Evolutionary conservation across 2,113 vertebrate genomes (phyloP).

Genomic region (Hydrolagus affinis): DNA sequence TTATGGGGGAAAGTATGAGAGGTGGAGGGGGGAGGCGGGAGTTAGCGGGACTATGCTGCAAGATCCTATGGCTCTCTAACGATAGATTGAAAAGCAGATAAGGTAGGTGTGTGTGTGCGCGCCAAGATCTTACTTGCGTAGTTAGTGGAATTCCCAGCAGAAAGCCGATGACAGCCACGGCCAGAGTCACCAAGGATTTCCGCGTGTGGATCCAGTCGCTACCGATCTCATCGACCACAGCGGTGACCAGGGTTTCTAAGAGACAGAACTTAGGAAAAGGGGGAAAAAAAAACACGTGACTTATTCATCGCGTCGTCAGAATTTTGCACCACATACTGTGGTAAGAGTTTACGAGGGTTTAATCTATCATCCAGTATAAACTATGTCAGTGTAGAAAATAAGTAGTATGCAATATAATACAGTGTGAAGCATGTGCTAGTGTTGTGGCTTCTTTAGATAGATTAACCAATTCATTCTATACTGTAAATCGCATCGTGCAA

Average conservation of each 20-base stretch:
- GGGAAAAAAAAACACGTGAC: background rate
- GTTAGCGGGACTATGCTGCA: too few species aligned
- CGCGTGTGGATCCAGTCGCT: conserved; percentile 88
- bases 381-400: background rate
- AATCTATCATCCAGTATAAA: background rate
- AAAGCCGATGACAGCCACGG: conserved; percentile 77
- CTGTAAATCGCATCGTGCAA: background rate
- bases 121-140: conserved; percentile 69
- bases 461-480: background rate
- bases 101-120: too few species aligned
- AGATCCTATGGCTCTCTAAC: too few species aligned
- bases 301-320: too few species aligned
- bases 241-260: conserved; percentile 88
- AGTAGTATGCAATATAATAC: background rate
- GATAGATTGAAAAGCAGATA: too few species aligned
- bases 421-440: background rate
- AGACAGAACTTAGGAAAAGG: conserved; percentile 77
- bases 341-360: background rate
- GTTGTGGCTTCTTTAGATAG: background rate
- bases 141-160: conserved; percentile 85
- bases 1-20: too few species aligned
- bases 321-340: background rate
- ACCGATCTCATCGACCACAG: conserved; percentile 90
- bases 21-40: background rate
- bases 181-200: conserved; percentile 79